Evolutionary conservation across 2,113 vertebrate species (phyloP).

Genomic region (Siphamia tubifer): DNA sequence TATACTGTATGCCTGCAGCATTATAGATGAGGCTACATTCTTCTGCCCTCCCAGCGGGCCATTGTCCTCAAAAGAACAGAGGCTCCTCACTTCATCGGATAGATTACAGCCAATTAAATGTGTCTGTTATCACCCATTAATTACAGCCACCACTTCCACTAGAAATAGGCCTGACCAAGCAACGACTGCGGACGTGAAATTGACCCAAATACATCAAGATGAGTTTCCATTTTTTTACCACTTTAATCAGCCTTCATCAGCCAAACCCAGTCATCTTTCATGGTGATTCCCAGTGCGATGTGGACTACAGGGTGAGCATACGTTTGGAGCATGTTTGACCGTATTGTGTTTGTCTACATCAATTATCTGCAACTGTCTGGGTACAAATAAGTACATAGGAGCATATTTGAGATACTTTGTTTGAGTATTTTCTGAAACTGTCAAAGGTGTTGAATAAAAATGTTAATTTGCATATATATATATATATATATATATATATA

Average conservation of each 20-base stretch:
- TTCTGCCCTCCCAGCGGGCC: conserved; percentile 29
- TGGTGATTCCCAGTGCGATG: conserved; percentile 46
- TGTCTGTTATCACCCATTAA: conserved; percentile 70
- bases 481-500: too few relatives aligned
- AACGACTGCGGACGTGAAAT: conserved; percentile 56
- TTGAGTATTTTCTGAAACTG: too few relatives aligned
- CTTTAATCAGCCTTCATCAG: conserved; percentile 58
- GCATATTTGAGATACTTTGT: not conserved
- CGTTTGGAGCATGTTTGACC: not conserved
- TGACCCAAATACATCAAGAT: conserved; percentile 80
- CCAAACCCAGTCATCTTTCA: conserved; percentile 46
- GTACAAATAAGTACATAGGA: not conserved
- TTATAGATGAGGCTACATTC: conserved; percentile 36
- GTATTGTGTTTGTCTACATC: too few relatives aligned
- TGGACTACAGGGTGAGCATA: conserved; percentile 6
- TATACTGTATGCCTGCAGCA: conserved; percentile 4
- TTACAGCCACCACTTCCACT: conserved; percentile 65
- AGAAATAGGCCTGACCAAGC: conserved; percentile 70
- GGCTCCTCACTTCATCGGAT: conserved; percentile 56
- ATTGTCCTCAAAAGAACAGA: conserved; percentile 59
- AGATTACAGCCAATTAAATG: conserved; percentile 73
- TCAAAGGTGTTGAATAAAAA: too few relatives aligned
- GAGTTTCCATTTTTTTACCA: conserved; percentile 68
- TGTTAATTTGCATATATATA: too few relatives aligned
- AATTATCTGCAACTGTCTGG: too few relatives aligned